A percentile compares a stretch with the other conserved stretches of the same genome.
Conservation (phyloP, 2,888 invertebrate species). For the Drosophila nr. medialis region DNA sequence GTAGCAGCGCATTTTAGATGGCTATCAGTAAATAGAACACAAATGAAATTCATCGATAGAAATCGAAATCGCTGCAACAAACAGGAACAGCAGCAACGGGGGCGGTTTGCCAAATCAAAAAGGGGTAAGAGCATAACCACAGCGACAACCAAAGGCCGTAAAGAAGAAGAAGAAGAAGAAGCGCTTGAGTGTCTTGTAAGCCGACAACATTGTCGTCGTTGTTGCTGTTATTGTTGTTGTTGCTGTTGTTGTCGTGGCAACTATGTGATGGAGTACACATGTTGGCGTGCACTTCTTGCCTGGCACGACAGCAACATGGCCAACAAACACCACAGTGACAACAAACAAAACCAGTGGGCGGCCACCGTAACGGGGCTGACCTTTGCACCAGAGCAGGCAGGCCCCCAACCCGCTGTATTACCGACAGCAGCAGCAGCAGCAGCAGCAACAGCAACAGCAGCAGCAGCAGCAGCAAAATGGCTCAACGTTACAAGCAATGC, state of each 20-base stretch:
- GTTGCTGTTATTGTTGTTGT: slow-evolving; percentile 25
- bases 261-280: slow-evolving; percentile 79
- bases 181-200: slow-evolving; percentile 22
- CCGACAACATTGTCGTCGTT: slow-evolving; percentile 29
- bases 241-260: slow-evolving; percentile 60
- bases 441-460: slow-evolving; percentile 4
- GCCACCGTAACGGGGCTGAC: slow-evolving; percentile 54
- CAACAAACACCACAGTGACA: slow-evolving; percentile 36
- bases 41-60: slow-evolving; percentile 83
- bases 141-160: slow-evolving; percentile 9
- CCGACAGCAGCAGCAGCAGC: slow-evolving; percentile 40
- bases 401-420: neutral
- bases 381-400: slow-evolving; percentile 55
- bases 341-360: slow-evolving; percentile 40
- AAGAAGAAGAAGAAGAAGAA: slow-evolving; percentile 11
- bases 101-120: slow-evolving; percentile 52
- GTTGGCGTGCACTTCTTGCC: slow-evolving; percentile 68
- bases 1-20: slow-evolving; percentile 81
- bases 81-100: slow-evolving; percentile 32
- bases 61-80: slow-evolving; percentile 75
- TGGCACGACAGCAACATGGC: slow-evolving; percentile 66
- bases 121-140: slow-evolving; percentile 22
- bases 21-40: slow-evolving; percentile 83
- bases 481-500: slow-evolving; percentile 71
- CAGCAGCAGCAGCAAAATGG: slow-evolving; percentile 58